phyloP scores from a whole-genome alignment of 2,797 vertebrate species.

The Pelobates cultripes region DNA sequence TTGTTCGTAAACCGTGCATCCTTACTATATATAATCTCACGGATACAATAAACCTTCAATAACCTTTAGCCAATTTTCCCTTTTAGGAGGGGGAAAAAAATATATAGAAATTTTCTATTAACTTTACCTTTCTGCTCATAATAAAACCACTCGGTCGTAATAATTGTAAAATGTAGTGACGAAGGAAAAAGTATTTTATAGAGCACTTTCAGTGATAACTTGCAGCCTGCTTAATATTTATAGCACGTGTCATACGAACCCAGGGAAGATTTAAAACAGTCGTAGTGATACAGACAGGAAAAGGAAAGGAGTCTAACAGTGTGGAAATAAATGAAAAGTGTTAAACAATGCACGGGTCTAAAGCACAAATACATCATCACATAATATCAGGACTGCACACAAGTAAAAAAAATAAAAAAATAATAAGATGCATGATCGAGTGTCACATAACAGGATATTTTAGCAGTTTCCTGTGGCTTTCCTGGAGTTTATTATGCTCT shows the following conservation, averaged over 20 bases:
- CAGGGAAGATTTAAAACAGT: slow-evolving; percentile 46
- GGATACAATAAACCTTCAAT: too few species aligned
- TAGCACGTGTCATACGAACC: slow-evolving; percentile 26
- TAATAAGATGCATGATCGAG: slow-evolving; percentile 47
- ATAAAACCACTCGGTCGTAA: too few species aligned
- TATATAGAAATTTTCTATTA: too few species aligned
- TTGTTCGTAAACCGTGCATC: too few species aligned
- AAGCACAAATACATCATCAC: slow-evolving; percentile 52
- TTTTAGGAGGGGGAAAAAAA: too few species aligned
- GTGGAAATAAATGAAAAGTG: slow-evolving; percentile 47
- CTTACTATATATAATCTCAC: too few species aligned
- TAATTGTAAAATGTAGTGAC: too few species aligned
- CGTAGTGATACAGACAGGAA: slow-evolving; percentile 45
- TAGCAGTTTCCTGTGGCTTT: slow-evolving; percentile 49
- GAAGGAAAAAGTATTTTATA: too few species aligned
- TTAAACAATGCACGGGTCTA: slow-evolving; percentile 47
- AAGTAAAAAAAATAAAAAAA: slow-evolving; percentile 47
- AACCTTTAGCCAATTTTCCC: too few species aligned
- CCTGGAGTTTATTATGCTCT: slow-evolving; percentile 53
- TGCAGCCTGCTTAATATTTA: slow-evolving; percentile 23
- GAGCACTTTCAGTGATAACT: background rate
- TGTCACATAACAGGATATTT: slow-evolving; percentile 56
- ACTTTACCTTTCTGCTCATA: too few species aligned
- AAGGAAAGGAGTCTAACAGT: slow-evolving; percentile 47
- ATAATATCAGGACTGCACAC: slow-evolving; percentile 49